Base-by-base conservation (phyloP, 1,140 invertebrate species). In the Globodera ellingtonae region DNA sequence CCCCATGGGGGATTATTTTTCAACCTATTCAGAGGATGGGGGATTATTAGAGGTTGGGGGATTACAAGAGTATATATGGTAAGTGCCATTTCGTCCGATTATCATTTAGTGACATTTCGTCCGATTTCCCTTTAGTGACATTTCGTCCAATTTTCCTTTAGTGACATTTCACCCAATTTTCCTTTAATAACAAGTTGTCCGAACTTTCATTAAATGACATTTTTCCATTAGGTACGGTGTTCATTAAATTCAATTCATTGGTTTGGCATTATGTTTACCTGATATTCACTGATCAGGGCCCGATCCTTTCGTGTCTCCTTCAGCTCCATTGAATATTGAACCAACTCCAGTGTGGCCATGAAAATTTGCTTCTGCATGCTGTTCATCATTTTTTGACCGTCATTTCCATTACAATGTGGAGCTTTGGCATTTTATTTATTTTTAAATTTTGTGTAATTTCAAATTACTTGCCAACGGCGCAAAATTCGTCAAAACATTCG, bases 221-320 rank as follows among this genome's bases (percentile, higher is more conserved):
- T 35, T 35, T 21, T 2, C 59, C 0, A 21, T 65, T 21, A 65
- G 59, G 13, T 21, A 65, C 59, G 13, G 13, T 65, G 59, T 65
- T 21, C 59, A 2, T 21, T 15, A 13, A 65, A 13, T 15, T 50
- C 59, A 21, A 74, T 15, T 65, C 15, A 74, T 59, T 24, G 48
- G 24, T 47, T 35, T 35, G 35, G 35, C 35, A 35, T 59, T 77
- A 8, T 9, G 24, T 48, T 77, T 50, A n/a, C 75, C 75, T 77
- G 75, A 67, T 77, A 77, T 67, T 77, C 75, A 5, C 75, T 59
- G 69, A 77, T 47, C 69, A 77, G 50, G n/a, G 70, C 69, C 6
- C 44, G 24, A 47, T 77, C 75, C 65, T 77, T 77, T 15, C 75
- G 47, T 15, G 13, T 15, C 48, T 77, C 46, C n/a, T 69, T 77